Evolutionary conservation across 2,888 invertebrate species (phyloP).

Genomic region (Rhaphigaster nebulosa): DNA sequence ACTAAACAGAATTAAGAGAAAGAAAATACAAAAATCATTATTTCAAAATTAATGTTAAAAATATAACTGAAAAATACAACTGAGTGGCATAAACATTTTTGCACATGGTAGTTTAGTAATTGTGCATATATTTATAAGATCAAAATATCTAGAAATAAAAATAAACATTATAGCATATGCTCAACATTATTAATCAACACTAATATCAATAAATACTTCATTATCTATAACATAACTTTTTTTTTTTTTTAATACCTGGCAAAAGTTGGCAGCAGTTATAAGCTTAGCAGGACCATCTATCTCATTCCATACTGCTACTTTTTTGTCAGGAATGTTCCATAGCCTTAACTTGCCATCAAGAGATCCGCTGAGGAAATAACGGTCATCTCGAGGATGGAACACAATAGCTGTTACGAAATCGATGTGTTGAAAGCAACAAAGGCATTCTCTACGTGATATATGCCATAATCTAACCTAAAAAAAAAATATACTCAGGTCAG

Average conservation of each 20-base stretch:
- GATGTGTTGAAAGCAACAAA: slow-evolving; percentile 99
- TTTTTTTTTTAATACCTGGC: slow-evolving; percentile 70
- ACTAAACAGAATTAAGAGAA: no score
- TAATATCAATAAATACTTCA: no score
- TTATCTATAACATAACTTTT: no score
- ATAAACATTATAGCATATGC: no score
- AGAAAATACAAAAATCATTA: no score
- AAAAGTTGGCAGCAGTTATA: slow-evolving; percentile 97
- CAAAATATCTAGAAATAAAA: no score
- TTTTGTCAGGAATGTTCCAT: slow-evolving; percentile 99
- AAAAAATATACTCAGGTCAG: background rate
- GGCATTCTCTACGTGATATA: slow-evolving; percentile 94
- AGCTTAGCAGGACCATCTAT: slow-evolving; percentile 93
- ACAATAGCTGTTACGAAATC: slow-evolving; percentile 99
- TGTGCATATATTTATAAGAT: no score
- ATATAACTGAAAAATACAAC: no score
- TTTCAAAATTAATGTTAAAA: no score
- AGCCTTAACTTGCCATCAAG: slow-evolving; percentile 97
- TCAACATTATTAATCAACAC: no score
- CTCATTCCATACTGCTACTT: slow-evolving; percentile 98
- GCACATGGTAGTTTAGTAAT: no score
- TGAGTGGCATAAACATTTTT: no score
- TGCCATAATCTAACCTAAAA: slow-evolving; percentile 84
- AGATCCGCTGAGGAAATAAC: slow-evolving; percentile 95
- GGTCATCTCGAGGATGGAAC: slow-evolving; percentile 93